These are phyloP conservation scores for Sinhomidia bicolor DNA, from an alignment of 2,888 invertebrate genomes.

Conservation along the genomic window DNA sequence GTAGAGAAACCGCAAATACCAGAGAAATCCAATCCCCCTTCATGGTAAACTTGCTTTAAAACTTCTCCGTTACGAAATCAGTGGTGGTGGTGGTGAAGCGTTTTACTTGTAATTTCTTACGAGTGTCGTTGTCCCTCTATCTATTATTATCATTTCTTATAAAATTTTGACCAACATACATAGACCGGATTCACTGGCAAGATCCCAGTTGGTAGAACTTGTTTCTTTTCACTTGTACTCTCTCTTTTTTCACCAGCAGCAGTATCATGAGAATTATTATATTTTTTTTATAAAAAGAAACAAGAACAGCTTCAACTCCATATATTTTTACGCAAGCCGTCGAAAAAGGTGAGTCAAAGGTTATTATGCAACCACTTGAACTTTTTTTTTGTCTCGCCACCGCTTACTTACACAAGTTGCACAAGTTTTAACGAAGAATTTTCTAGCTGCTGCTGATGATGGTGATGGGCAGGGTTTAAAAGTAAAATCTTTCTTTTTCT, in stretches of 20 bases:
- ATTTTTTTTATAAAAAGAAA: background rate
- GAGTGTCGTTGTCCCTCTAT: background rate
- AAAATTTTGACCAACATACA: conserved; percentile 2
- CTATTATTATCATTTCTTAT: background rate
- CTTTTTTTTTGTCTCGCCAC: background rate
- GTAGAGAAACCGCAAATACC: conserved; percentile 63
- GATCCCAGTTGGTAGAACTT: conserved; percentile 5
- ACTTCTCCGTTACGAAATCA: conserved; percentile 28
- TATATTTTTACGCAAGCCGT: background rate
- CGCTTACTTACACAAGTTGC: background rate
- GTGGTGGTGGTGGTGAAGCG: background rate
- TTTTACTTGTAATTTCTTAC: background rate
- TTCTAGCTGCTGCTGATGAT: conserved; percentile 10
- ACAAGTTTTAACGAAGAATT: conserved; percentile 22
- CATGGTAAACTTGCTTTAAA: conserved; percentile 8
- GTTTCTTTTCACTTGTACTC: too few species aligned
- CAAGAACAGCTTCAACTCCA: background rate
- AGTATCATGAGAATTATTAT: too few species aligned
- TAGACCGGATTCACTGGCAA: background rate
- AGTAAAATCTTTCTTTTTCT: conserved; percentile 60
- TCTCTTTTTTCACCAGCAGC: too few species aligned
- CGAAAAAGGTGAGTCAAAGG: conserved; percentile 28
- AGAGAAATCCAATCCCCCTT: conserved; percentile 64
- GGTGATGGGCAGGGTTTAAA: conserved; percentile 54
- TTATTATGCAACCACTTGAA: conserved; percentile 25